Conservation (phyloP, 2,797 vertebrate genomes). For the Lepilemur septentrionalis region DNA sequence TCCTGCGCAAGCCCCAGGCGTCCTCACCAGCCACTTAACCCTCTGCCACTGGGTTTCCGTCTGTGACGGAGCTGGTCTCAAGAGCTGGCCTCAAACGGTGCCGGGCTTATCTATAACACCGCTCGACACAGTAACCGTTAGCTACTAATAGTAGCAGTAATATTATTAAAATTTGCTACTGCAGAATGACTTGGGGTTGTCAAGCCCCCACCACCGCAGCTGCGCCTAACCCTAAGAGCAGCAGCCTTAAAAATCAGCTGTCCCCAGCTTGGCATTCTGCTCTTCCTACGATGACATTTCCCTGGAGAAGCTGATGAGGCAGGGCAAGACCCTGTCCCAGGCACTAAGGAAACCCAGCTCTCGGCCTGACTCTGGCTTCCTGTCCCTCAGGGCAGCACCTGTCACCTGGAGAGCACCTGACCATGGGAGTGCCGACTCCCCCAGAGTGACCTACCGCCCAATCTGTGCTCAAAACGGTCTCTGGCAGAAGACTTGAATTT, state of each 20-base stretch:
- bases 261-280: neutral
- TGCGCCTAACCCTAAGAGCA: neutral
- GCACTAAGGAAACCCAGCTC: neutral
- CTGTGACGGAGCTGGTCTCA: neutral
- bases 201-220: neutral
- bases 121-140: rapidly evolving
- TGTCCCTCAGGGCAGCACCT: neutral
- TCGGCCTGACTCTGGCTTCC: neutral
- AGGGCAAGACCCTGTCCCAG: neutral
- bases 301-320: neutral
- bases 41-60: neutral
- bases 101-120: rapidly evolving
- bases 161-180: neutral
- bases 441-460: no score
- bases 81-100: neutral
- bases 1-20: neutral
- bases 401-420: neutral
- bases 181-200: rapidly evolving
- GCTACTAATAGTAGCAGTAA: no score
- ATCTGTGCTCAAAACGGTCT: neutral
- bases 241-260: neutral
- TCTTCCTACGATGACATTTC: neutral
- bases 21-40: neutral
- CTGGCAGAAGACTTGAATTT: neutral
- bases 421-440: rapidly evolving